Evolutionary conservation across 2,797 vertebrate species (phyloP).

Genomic region (Urocyon cinereoargenteus): DNA sequence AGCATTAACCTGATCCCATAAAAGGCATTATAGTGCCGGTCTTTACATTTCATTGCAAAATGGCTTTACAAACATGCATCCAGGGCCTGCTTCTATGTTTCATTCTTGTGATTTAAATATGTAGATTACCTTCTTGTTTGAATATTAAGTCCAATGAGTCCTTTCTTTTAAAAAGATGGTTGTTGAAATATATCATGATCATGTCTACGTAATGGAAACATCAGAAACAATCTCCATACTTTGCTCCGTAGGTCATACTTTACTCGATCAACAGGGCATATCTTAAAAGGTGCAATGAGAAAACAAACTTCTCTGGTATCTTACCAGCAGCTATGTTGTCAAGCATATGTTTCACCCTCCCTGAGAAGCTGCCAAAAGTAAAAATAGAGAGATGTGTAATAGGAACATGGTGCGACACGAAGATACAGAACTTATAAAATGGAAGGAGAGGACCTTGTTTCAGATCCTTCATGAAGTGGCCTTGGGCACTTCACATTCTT

Average conservation of each 20-base stretch:
- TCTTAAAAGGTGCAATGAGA: constrained; percentile 35
- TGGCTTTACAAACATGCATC: constrained; percentile 32
- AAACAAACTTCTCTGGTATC: not conserved
- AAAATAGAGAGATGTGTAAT: not conserved
- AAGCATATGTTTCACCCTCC: not conserved
- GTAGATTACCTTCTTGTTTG: not conserved
- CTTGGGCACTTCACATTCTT: not conserved
- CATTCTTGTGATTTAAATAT: constrained; percentile 37
- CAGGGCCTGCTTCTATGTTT: not conserved
- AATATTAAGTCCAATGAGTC: constrained; percentile 26
- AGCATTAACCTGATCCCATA: constrained; percentile 64
- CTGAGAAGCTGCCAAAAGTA: not conserved
- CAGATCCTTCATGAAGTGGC: not conserved
- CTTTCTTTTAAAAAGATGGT: constrained; percentile 46
- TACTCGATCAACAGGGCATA: constrained; percentile 15
- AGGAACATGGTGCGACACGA: not conserved
- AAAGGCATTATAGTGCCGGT: constrained; percentile 6
- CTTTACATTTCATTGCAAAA: constrained; percentile 64
- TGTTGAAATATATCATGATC: constrained; percentile 25
- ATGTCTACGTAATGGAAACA: constrained; percentile 31
- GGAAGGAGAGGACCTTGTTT: not conserved
- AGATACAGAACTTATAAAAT: not conserved
- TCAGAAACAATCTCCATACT: constrained; percentile 48
- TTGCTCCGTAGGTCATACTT: not conserved
- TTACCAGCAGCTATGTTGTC: constrained; percentile 13